Conservation (phyloP, 2,888 invertebrate species). For the Spilosoma lubricipeda region DNA sequence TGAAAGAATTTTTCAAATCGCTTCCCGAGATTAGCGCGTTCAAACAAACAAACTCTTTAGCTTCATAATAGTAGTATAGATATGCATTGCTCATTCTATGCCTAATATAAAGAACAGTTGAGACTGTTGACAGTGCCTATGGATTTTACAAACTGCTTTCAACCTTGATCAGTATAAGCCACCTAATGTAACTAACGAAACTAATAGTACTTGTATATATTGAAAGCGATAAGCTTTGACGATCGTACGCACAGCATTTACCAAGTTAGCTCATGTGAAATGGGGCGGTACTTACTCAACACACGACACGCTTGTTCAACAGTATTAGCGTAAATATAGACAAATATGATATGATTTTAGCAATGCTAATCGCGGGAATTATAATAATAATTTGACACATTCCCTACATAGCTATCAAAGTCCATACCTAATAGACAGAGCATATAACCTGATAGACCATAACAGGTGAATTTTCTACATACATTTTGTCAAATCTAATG, state of each 20-base stretch:
- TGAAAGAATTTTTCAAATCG: too few relatives aligned
- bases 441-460: too few relatives aligned
- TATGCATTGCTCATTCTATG: too few relatives aligned
- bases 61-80: too few relatives aligned
- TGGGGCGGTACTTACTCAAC: conserved; percentile 56
- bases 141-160: too few relatives aligned
- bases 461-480: too few relatives aligned
- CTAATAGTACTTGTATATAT: conserved; percentile 27
- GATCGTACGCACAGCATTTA: conserved; percentile 66
- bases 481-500: too few relatives aligned
- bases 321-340: conserved; percentile 23
- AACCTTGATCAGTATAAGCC: too few relatives aligned
- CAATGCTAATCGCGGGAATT: background rate
- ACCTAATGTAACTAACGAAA: conserved; percentile 19
- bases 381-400: background rate
- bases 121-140: too few relatives aligned
- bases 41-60: too few relatives aligned
- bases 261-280: conserved; percentile 68
- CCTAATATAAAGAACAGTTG: too few relatives aligned
- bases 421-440: background rate
- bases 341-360: conserved; percentile 1
- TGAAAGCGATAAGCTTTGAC: conserved; percentile 49
- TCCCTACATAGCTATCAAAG: background rate
- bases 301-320: conserved; percentile 19
- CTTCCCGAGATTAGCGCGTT: too few relatives aligned